Base-by-base conservation (phyloP, 2,113 vertebrate species). In the Onychostruthus taczanowskii region DNA sequence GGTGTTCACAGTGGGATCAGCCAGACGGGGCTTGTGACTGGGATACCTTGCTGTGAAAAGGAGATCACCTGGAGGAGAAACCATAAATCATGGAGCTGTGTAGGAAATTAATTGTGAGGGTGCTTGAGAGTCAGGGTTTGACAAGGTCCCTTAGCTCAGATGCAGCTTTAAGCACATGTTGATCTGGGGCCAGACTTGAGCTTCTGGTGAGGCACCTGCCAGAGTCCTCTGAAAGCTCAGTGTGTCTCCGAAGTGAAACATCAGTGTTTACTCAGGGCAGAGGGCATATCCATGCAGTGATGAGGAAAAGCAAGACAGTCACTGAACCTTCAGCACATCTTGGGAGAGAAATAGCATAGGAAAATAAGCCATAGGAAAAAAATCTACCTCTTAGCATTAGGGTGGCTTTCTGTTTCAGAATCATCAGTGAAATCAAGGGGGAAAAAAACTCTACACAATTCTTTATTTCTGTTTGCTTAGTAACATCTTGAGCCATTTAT, bases 1-100 rank as follows among this genome's bases (percentile, higher is more conserved):
- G 7, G 18, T 22, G 10, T 50, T 55, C 2, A 3, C 7, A 3
- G 7, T 1, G 2, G 27, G 30, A 14, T 12, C 26, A 52, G 31
- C 28, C 2, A 13, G 44, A n/a, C 0, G 1, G 16, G 16, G 33
- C 14, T 86, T 28, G 33, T 52, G 68, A 10, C 44, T 72, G 53
- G 16, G 62, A 28, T 76, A 10, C 10, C 20, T n/a, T 2, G 1
- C 24, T 56, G 12, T n/a, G n/a, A n/a, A 39, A 27, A 72, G 7
- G n/a, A 16, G 16, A 41, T 59, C 15, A 21, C 14, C 3, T 47
- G 59, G 16, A 31, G 47, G 18, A 49, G 41, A 87, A 24, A 11
- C 24, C 33, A 28, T 0, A 89, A 28, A 13, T 66, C 4, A 9
- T 16, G 27, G 41, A 35, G 6, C 44, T 76, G 19, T 20, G 13